These are phyloP conservation scores for Pogona vitticeps DNA, from an alignment of 2,113 vertebrate species.

Conservation along the genomic window DNA sequence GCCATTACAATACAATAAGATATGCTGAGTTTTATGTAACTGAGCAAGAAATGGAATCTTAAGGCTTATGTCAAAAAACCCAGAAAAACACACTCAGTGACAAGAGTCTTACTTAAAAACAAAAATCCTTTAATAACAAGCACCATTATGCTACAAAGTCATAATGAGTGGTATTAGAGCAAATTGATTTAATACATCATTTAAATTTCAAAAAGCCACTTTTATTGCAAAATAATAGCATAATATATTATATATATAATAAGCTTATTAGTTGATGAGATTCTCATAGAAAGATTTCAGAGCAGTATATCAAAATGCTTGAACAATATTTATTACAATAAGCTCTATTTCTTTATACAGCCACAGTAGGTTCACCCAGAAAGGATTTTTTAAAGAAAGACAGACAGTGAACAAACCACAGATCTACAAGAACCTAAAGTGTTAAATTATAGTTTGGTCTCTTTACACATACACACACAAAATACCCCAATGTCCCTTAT, in stretches of 20 bases:
- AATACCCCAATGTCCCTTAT: not conserved
- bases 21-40: not conserved
- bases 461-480: accelerated
- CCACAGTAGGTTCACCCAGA: conserved; percentile 46
- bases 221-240: conserved; percentile 57
- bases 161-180: conserved; percentile 61
- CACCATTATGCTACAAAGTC: conserved; percentile 62
- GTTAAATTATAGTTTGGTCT: conserved; percentile 37
- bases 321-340: conserved; percentile 12
- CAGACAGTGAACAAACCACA: accelerated
- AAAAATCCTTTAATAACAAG: conserved; percentile 68
- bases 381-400: not conserved
- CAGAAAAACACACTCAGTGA: not conserved
- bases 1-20: too few species aligned
- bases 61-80: not conserved
- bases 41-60: not conserved
- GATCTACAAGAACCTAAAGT: not conserved
- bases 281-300: conserved; percentile 41
- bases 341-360: conserved; percentile 22
- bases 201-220: conserved; percentile 61
- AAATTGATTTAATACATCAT: conserved; percentile 59
- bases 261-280: conserved; percentile 57
- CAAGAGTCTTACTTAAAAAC: conserved; percentile 58
- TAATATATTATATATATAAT: not conserved
- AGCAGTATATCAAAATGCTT: conserved; percentile 53